Evolutionary conservation across 2,888 invertebrate species (phyloP).

Genomic region (Eupeodes luniger): DNA sequence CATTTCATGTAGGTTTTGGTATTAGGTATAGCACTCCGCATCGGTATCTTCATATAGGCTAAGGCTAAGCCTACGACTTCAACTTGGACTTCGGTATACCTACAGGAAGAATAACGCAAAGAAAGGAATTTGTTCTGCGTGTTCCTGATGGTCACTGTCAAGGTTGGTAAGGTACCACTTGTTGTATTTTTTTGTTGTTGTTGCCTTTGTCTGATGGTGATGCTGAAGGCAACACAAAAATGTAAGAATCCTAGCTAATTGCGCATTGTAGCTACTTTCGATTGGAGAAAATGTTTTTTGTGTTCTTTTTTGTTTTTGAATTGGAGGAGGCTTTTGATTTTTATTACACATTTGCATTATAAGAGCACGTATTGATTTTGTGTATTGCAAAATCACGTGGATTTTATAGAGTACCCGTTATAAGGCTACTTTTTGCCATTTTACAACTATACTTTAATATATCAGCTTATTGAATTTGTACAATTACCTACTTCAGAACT

Average conservation of each 20-base stretch:
- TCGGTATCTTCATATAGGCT: too few species aligned
- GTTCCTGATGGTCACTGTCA: slow-evolving; percentile 65
- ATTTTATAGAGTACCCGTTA: not conserved
- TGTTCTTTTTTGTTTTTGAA: not conserved
- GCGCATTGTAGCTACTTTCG: slow-evolving; percentile 13
- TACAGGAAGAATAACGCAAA: slow-evolving; percentile 3
- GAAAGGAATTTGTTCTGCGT: slow-evolving; percentile 55
- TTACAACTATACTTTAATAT: too few species aligned
- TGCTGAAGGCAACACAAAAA: slow-evolving; percentile 6
- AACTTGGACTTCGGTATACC: too few species aligned
- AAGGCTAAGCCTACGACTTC: too few species aligned
- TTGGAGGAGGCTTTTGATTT: slow-evolving; percentile 10
- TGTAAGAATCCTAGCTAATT: slow-evolving; percentile 5
- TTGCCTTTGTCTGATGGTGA: not conserved
- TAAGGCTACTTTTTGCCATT: too few species aligned
- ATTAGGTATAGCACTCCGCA: too few species aligned
- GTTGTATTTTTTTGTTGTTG: not conserved
- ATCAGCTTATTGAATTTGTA: too few species aligned
- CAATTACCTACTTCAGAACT: too few species aligned
- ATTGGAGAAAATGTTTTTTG: not conserved
- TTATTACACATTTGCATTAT: not conserved
- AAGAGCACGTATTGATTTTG: not conserved
- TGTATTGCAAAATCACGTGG: not conserved
- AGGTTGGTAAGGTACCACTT: slow-evolving; percentile 49
- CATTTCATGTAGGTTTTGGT: not conserved